Evolutionary conservation across 2,888 invertebrate species (phyloP), one percentile per base, ranked within the genome.

Genomic region (Athrips mouffetella): DNA sequence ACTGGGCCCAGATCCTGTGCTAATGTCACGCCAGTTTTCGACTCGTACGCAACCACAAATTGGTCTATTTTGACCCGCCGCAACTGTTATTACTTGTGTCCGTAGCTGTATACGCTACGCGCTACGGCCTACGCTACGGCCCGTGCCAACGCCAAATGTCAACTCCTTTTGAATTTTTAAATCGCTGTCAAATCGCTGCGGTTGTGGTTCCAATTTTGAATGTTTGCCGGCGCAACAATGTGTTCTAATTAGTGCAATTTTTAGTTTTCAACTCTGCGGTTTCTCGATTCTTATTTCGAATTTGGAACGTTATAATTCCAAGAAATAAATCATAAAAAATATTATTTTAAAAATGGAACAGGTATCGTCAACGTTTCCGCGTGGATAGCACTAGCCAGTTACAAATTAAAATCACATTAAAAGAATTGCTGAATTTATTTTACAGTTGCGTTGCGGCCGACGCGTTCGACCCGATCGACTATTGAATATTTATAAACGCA

Each of bases 401-500:
- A 29, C 27, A 41, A 41, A 27, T 41, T 41, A 10, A 13, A 41
- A 41, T 42, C 16, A 29, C 30, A 29, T 25, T n/a, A n/a, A 27
- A 42, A 15, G 29, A 42, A 42, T 40, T 23, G 41, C 39, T 40
- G 11, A 45, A 35, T 48, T 48, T 23, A 49, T 50, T 46, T 41
- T 15, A 46, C 41, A 45, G 46, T 45, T 45, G 45, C 47, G 51
- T 53, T 49, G 27, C 45, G 39, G 47, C 31, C 21, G 27, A 39
- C 20, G 42, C 47, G 45, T 51, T 48, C 51, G 47, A 45, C 31
- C 47, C 62, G 65, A 70, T 70, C 63, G 67, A 50, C 71, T 69
- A 63, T 71, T 80, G 79, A 78, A 80, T 85, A 85, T 85, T 83
- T 80, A 85, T 81, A 78, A 70, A 74, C 67, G 67, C 65, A 58